A percentile compares a stretch with the other conserved stretches of the same genome.
Evolutionary conservation across 2,888 invertebrate genomes (phyloP).

Genomic region (Macrophya alboannulata): DNA sequence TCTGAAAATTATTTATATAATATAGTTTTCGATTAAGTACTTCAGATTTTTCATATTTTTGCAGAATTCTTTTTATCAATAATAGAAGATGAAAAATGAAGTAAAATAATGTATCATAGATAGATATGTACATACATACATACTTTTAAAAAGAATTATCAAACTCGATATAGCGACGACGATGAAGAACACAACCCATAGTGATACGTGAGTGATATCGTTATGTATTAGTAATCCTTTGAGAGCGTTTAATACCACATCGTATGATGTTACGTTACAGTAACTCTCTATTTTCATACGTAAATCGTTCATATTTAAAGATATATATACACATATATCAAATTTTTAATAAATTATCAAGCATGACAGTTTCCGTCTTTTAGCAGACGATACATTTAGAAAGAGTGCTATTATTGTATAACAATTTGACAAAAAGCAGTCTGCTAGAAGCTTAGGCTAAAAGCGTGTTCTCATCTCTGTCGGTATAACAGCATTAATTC

Average conservation of each 20-base stretch:
- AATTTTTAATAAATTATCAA: background rate
- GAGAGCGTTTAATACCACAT: conserved; percentile 12
- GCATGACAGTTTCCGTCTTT: background rate
- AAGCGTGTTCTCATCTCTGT: background rate
- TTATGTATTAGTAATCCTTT: conserved; percentile 19
- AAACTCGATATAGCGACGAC: conserved; percentile 33
- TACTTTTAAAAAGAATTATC: conserved; percentile 50
- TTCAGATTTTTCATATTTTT: background rate
- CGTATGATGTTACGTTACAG: conserved; percentile 21
- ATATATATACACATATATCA: background rate
- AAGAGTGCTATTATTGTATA: background rate
- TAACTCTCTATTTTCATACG: conserved; percentile 27
- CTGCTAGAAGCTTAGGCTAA: conserved; percentile 17
- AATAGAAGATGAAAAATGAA: background rate
- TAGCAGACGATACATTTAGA: conserved; percentile 19
- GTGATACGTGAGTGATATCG: conserved; percentile 36
- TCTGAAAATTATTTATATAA: conserved; percentile 1
- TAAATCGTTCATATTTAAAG: conserved; percentile 36
- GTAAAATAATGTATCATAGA: no score
- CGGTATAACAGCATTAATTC: background rate
- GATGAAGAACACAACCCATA: conserved; percentile 27
- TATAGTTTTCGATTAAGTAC: background rate
- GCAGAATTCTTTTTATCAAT: background rate
- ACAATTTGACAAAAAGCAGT: conserved; percentile 2
- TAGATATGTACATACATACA: background rate